Conservation (phyloP, 2,797 vertebrate genomes). For the Alexandromys oeconomus region DNA sequence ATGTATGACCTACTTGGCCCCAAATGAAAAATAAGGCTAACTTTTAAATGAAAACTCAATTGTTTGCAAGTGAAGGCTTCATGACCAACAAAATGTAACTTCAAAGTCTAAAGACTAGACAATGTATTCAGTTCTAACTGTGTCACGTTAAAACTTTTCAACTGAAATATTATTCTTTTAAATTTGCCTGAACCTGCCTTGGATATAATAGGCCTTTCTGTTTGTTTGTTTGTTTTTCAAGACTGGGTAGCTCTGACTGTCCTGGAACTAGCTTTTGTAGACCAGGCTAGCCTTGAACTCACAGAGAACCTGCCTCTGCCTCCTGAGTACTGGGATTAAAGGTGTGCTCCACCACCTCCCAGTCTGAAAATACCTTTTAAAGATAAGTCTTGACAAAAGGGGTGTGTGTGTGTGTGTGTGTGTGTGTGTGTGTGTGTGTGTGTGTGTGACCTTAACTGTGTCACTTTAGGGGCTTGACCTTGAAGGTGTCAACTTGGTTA, state of each 20-base stretch:
- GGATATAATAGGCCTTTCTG: not conserved
- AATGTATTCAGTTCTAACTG: slow-evolving; percentile 13
- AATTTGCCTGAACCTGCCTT: slow-evolving; percentile 55
- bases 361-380: not conserved
- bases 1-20: slow-evolving; percentile 34
- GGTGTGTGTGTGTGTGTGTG: not conserved
- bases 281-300: too few relatives aligned
- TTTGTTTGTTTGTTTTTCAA: too few relatives aligned
- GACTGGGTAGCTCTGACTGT: too few relatives aligned
- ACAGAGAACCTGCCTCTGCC: too few relatives aligned
- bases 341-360: too few relatives aligned
- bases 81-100: slow-evolving; percentile 40
- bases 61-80: slow-evolving; percentile 50
- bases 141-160: not conserved
- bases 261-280: too few relatives aligned
- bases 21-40: slow-evolving; percentile 25
- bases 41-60: slow-evolving; percentile 6
- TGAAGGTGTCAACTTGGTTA: slow-evolving; percentile 61
- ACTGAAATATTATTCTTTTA: slow-evolving; percentile 7
- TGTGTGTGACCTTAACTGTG: slow-evolving; percentile 52
- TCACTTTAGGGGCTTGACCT: slow-evolving; percentile 35
- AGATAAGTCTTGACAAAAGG: slow-evolving; percentile 67
- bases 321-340: too few relatives aligned
- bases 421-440: not conserved
- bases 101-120: not conserved